Percentiles rank a stretch among this genome's conserved stretches.
Conservation (phyloP, 2,113 vertebrate genomes). For the Anguilla rostrata region DNA sequence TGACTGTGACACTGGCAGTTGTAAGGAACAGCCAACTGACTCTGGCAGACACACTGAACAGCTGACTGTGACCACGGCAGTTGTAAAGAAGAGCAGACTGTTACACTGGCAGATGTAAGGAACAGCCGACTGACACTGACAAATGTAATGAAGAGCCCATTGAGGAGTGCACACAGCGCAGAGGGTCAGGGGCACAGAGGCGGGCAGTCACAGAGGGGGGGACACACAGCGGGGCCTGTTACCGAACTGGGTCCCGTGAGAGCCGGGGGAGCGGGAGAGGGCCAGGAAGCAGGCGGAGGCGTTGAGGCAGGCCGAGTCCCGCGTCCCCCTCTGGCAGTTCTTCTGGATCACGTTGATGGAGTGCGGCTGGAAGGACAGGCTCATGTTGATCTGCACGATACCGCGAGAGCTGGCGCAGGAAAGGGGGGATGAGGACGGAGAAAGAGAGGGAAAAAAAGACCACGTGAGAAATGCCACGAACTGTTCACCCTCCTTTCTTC, state of each 20-base stretch:
- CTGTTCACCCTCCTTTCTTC: no score
- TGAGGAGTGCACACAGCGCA: neutral
- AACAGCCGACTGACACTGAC: no score
- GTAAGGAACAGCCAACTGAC: no score
- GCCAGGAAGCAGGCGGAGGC: constrained; percentile 79
- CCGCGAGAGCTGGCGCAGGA: constrained; percentile 72
- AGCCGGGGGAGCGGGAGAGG: constrained; percentile 63
- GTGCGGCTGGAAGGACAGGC: constrained; percentile 75
- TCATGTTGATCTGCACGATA: constrained; percentile 77
- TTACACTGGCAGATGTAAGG: no score
- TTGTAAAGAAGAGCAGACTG: no score
- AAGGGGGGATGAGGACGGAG: neutral
- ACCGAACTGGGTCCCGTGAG: constrained; percentile 70
- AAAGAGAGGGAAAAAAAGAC: neutral
- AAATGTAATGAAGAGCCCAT: no score
- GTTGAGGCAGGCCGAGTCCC: constrained; percentile 79
- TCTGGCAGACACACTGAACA: no score
- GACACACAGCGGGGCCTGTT: neutral
- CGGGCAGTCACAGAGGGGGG: neutral
- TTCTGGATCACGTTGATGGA: constrained; percentile 84
- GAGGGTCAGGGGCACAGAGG: neutral
- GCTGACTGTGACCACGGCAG: no score
- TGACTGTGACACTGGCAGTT: no score
- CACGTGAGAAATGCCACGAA: no score
- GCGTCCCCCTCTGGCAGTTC: constrained; percentile 74